Conservation (phyloP, 2,113 vertebrate genomes). For the Synodontis membranacea region DNA sequence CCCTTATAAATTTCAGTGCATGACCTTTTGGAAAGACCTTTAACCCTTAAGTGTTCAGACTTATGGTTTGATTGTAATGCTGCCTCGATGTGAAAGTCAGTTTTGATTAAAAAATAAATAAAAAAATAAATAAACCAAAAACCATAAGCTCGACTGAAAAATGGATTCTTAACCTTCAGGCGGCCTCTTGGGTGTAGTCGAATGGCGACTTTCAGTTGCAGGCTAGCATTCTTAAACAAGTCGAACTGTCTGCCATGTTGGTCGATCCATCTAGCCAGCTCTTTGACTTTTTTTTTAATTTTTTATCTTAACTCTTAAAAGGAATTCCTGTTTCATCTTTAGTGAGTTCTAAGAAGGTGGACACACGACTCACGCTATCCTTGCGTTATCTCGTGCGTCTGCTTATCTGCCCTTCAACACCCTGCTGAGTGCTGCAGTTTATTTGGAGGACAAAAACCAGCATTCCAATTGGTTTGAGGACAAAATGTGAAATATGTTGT, state of each 20-base stretch:
- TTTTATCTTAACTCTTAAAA: slow-evolving; percentile 33
- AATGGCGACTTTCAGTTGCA: slow-evolving; percentile 14
- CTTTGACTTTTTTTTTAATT: slow-evolving; percentile 48
- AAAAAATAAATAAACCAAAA: background rate
- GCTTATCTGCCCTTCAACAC: slow-evolving; percentile 47
- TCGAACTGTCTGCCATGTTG: slow-evolving; percentile 14
- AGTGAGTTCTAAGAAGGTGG: slow-evolving; percentile 26
- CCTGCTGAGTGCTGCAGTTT: slow-evolving; percentile 37
- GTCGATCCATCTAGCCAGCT: slow-evolving; percentile 26
- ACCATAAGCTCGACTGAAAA: background rate
- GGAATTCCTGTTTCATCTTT: slow-evolving; percentile 43
- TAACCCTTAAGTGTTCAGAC: background rate
- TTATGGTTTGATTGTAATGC: background rate
- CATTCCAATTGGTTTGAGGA: background rate
- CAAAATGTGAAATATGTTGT: background rate
- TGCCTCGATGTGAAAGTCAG: background rate
- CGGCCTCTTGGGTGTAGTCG: background rate
- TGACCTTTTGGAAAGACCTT: background rate
- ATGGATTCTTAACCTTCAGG: background rate
- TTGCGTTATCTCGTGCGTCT: slow-evolving; percentile 23
- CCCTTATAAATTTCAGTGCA: background rate
- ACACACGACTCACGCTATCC: slow-evolving; percentile 26
- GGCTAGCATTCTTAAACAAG: slow-evolving; percentile 37
- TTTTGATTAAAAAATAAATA: no score
- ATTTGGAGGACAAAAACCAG: slow-evolving; percentile 23